These are phyloP conservation scores for Nothoprocta perdicaria DNA, from an alignment of 2,113 vertebrate species.

Conservation along the genomic window DNA sequence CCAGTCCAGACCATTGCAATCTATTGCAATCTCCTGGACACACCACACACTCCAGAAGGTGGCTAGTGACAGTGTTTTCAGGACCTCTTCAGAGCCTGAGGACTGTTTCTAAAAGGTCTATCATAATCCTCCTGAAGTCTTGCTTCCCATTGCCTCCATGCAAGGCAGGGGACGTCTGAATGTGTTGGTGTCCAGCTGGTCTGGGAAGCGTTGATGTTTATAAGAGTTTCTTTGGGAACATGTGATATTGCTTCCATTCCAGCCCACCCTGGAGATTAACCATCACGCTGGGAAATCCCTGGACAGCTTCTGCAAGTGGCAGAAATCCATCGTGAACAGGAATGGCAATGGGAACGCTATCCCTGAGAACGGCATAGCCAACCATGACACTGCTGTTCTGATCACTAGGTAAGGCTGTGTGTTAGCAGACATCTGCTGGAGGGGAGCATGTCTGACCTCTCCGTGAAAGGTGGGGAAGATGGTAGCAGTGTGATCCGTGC, in stretches of 20 bases:
- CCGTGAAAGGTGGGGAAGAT: not conserved
- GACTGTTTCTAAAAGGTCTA: not conserved
- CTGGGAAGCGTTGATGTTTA: not conserved
- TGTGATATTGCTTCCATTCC: not conserved
- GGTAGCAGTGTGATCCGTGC: not conserved
- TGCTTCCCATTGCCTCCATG: not conserved
- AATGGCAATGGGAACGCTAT: conserved; percentile 94
- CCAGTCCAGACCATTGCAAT: too few species aligned
- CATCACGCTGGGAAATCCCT: conserved; percentile 96
- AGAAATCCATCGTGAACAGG: conserved; percentile 94
- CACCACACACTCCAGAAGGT: not conserved
- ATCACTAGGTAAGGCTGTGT: conserved; percentile 88
- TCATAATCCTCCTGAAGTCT: not conserved
- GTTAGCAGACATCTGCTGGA: not conserved
- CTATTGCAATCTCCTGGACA: not conserved
- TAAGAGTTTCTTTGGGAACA: not conserved
- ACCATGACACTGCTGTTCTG: conserved; percentile 95
- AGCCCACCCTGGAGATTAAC: conserved; percentile 96
- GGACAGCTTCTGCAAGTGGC: conserved; percentile 99
- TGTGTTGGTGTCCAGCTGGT: not conserved
- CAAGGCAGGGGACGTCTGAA: not conserved
- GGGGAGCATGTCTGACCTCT: not conserved
- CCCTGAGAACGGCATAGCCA: conserved; percentile 94
- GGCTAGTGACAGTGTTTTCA: not conserved
- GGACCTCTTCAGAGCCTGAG: not conserved